Conservation (phyloP, 2,797 vertebrate species). For the Mareca penelope region DNA sequence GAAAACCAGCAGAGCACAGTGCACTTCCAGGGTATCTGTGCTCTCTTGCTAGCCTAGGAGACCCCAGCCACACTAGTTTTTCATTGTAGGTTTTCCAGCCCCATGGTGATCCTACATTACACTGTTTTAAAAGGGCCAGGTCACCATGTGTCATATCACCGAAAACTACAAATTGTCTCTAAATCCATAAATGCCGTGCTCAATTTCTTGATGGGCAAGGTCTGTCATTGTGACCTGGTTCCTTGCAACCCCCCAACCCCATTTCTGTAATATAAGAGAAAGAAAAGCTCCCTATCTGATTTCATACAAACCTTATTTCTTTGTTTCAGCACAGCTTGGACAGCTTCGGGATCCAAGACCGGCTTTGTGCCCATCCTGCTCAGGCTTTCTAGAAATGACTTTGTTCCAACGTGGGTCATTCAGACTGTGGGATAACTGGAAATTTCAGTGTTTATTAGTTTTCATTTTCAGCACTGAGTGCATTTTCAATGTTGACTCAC, state of each 20-base stretch:
- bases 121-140: background rate
- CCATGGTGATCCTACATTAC: background rate
- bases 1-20: background rate
- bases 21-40: background rate
- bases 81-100: background rate
- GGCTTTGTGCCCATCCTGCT: background rate
- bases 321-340: background rate
- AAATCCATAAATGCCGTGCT: background rate
- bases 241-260: background rate
- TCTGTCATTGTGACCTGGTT: background rate
- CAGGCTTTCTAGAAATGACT: constrained; percentile 37
- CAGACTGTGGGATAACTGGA: constrained; percentile 29
- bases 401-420: background rate
- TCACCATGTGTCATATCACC: background rate
- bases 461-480: constrained; percentile 19
- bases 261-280: background rate
- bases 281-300: background rate
- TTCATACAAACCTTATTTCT: background rate
- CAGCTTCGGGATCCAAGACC: background rate
- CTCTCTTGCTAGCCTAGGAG: background rate
- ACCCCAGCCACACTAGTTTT: background rate
- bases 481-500: constrained; percentile 36
- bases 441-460: constrained; percentile 43
- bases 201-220: background rate
- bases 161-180: background rate